These are phyloP conservation scores for Drosophila carrolli DNA, from an alignment of 1,140 invertebrate genomes.

Conservation along the genomic window DNA sequence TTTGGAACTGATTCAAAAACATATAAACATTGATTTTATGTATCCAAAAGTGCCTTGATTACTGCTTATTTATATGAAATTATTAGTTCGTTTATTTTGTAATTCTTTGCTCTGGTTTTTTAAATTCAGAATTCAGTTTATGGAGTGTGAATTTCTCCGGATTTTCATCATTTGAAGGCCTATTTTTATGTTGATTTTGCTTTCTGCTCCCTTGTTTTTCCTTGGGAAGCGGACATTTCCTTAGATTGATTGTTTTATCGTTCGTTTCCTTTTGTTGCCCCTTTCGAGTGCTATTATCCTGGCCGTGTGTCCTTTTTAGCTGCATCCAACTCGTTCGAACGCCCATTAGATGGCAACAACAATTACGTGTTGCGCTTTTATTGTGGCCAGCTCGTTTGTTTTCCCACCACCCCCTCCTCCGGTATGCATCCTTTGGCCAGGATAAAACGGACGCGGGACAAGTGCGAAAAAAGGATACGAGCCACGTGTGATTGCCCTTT, in stretches of 20 bases:
- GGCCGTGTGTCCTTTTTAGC: conserved; percentile 3
- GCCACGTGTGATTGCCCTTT: conserved; percentile 58
- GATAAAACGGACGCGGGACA: neutral
- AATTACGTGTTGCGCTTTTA: conserved; percentile 79
- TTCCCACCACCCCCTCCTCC: neutral
- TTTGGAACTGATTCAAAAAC: too few species aligned
- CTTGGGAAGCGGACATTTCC: neutral
- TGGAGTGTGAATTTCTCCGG: too few species aligned
- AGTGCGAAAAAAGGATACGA: conserved; percentile 47
- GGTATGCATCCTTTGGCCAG: conserved; percentile 40
- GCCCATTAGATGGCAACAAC: conserved; percentile 46
- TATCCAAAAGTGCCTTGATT: too few species aligned
- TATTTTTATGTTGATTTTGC: neutral
- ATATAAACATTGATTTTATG: too few species aligned
- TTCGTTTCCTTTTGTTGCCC: conserved; percentile 1
- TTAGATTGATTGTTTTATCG: conserved; percentile 25
- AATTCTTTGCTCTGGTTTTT: too few species aligned
- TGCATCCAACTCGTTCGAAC: neutral
- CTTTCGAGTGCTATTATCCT: conserved; percentile 7
- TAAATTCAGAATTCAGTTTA: too few species aligned
- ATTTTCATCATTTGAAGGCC: neutral
- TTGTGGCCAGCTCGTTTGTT: conserved; percentile 38
- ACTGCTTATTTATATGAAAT: too few species aligned
- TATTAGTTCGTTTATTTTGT: too few species aligned
- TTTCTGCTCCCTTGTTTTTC: neutral